A percentile compares a stretch with the other conserved stretches of the same genome.
phyloP scores from a whole-genome alignment of 2,888 invertebrate genomes.

The Trachelus troglodyta region DNA sequence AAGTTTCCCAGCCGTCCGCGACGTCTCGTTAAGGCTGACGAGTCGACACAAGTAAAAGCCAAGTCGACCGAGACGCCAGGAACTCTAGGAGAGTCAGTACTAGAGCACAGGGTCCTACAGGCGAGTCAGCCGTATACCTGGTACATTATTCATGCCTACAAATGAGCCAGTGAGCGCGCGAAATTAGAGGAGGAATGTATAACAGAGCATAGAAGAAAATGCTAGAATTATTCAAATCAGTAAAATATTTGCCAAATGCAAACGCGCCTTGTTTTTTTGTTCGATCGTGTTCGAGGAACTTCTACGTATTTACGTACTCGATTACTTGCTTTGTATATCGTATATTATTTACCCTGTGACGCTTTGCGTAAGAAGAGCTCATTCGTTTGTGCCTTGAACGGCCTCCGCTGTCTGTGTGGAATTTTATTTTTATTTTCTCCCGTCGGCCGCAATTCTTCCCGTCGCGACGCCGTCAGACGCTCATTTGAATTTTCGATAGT shows the following conservation, averaged over 20 bases:
- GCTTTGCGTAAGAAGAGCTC: background rate
- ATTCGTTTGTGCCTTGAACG: slow-evolving; percentile 6
- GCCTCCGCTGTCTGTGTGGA: background rate
- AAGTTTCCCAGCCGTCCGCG: slow-evolving; percentile 18
- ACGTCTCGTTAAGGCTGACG: slow-evolving; percentile 40
- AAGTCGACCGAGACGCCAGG: background rate
- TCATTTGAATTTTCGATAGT: slow-evolving; percentile 38
- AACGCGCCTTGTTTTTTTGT: slow-evolving; percentile 8
- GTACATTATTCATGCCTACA: no score
- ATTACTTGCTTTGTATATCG: no score
- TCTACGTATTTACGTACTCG: slow-evolving; percentile 6
- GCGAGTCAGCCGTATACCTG: no score
- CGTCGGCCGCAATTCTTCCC: background rate
- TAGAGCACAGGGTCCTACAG: no score
- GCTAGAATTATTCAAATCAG: slow-evolving; percentile 40
- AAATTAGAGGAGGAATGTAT: background rate
- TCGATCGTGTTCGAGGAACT: slow-evolving; percentile 15
- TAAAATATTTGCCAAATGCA: slow-evolving; percentile 34
- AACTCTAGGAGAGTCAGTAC: background rate
- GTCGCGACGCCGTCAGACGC: slow-evolving; percentile 14
- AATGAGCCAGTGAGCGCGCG: slow-evolving; percentile 12
- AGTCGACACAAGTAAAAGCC: slow-evolving; percentile 19
- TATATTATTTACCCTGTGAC: no score
- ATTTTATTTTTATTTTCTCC: no score
- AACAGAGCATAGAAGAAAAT: slow-evolving; percentile 14